Conservation (phyloP, 2,113 vertebrate species). For the Entomyzon cyanotis region DNA sequence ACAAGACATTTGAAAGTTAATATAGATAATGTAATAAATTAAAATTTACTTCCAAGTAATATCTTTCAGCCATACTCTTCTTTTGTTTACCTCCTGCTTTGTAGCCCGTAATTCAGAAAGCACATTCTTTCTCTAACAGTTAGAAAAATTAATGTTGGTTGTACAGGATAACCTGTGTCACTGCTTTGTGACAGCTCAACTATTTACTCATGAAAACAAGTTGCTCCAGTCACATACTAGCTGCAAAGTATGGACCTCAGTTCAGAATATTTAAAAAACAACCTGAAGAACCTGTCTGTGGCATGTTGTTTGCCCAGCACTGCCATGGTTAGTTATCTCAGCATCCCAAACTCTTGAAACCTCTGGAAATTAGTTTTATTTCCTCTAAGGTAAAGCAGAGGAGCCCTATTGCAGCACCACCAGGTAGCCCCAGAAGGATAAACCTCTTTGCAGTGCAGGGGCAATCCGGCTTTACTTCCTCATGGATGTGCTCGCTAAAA, state of each 20-base stretch:
- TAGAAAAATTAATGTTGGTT: neutral
- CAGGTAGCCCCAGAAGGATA: neutral
- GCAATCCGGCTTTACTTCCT: neutral
- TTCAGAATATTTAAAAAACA: neutral
- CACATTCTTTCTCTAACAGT: neutral
- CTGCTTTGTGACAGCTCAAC: neutral
- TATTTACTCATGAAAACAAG: neutral
- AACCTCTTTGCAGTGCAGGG: neutral
- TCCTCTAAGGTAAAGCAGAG: neutral
- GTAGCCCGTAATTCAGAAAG: neutral
- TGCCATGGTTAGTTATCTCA: neutral
- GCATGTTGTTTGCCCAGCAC: neutral
- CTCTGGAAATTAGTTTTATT: neutral
- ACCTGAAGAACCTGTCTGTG: neutral
- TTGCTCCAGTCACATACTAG: neutral
- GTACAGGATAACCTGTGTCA: neutral
- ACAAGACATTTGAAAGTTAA: neutral
- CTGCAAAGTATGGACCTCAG: neutral
- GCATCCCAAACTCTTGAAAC: neutral
- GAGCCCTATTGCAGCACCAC: neutral
- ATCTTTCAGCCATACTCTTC: neutral
- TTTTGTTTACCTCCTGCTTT: neutral
- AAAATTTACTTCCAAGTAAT: neutral
- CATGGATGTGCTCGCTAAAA: neutral
- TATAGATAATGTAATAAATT: neutral